Conservation (phyloP, 2,113 vertebrate species). For the Pachyramphus minor region DNA sequence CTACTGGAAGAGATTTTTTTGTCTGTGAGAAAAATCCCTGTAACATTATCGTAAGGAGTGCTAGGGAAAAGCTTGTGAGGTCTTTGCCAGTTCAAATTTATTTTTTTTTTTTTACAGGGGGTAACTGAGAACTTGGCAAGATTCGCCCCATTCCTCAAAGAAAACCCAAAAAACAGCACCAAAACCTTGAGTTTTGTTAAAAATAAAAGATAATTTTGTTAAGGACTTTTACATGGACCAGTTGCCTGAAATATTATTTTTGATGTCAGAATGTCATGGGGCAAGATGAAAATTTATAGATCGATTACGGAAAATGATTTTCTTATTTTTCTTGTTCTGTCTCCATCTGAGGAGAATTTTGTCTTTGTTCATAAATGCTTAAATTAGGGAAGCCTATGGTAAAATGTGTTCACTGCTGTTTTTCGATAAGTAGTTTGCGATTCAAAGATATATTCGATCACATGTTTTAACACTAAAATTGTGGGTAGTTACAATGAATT, state of each 20-base stretch:
- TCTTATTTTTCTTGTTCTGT: background rate
- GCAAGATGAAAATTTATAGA: background rate
- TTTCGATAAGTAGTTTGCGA: background rate
- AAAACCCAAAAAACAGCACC: background rate
- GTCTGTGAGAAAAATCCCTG: background rate
- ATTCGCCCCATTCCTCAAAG: background rate
- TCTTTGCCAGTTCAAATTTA: background rate
- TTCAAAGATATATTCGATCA: background rate
- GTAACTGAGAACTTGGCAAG: background rate
- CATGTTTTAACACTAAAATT: background rate
- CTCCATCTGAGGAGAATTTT: background rate
- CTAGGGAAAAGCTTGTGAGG: background rate
- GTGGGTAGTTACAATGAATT: background rate
- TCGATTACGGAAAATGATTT: background rate
- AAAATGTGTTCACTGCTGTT: background rate
- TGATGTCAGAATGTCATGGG: background rate
- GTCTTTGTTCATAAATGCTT: background rate
- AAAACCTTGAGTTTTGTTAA: background rate
- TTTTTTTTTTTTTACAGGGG: background rate
- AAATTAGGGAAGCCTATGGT: background rate
- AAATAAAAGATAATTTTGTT: background rate
- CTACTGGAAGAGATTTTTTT: background rate
- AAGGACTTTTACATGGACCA: background rate
- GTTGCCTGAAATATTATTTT: background rate
- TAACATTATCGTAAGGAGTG: background rate